Percentiles rank a stretch among this genome's conserved stretches.
Evolutionary conservation across 2,113 vertebrate genomes (phyloP).

Genomic region (Nibea coibor): DNA sequence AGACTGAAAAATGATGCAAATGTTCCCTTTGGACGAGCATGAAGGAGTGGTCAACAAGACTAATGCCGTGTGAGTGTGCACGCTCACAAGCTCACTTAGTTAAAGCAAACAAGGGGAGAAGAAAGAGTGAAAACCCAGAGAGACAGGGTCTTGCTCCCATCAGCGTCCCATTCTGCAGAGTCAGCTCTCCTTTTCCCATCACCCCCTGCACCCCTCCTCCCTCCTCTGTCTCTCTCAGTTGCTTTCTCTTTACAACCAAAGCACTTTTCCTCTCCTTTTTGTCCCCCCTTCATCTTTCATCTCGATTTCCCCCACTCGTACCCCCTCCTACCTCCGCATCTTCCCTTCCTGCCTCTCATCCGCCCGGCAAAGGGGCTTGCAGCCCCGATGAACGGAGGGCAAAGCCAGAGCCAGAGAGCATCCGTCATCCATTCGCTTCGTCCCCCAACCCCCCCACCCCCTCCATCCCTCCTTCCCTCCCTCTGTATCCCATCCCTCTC

Average conservation of each 20-base stretch:
- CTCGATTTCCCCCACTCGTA: constrained; percentile 26
- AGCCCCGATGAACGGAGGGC: constrained; percentile 51
- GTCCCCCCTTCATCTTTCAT: constrained; percentile 50
- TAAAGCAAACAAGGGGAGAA: constrained; percentile 10
- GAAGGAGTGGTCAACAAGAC: not conserved
- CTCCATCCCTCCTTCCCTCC: constrained; percentile 24
- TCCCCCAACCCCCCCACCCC: constrained; percentile 10
- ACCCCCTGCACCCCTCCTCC: constrained; percentile 10
- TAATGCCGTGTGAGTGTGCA: constrained; percentile 7
- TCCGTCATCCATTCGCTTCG: constrained; percentile 69
- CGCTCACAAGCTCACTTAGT: constrained; percentile 20
- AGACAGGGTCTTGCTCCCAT: constrained; percentile 68
- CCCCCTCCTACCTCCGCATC: constrained; percentile 20
- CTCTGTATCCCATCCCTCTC: constrained; percentile 22
- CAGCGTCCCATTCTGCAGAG: constrained; percentile 70
- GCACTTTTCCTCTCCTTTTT: constrained; percentile 49
- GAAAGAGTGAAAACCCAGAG: constrained; percentile 1
- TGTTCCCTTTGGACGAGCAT: constrained; percentile 16
- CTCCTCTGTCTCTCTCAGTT: constrained; percentile 28
- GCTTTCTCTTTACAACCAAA: constrained; percentile 58
- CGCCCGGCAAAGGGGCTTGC: constrained; percentile 37
- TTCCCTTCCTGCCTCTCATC: constrained; percentile 17
- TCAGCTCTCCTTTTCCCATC: constrained; percentile 71
- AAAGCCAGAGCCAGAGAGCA: constrained; percentile 65
- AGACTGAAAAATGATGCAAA: constrained; percentile 6